Conservation (phyloP, 1,140 invertebrate species). For the Calycopis cecrops region DNA sequence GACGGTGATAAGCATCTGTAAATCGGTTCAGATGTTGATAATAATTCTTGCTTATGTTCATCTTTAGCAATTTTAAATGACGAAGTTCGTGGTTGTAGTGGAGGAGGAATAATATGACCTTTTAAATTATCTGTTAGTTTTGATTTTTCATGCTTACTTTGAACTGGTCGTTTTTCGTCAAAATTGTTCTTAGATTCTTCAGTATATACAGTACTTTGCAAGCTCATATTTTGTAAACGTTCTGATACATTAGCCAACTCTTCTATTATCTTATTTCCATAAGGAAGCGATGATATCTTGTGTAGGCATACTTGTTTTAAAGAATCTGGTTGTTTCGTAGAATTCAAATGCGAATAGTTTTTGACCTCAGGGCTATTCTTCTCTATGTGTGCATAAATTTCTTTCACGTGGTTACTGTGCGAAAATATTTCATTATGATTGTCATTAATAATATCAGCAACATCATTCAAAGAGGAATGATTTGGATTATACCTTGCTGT, state of each 20-base stretch:
- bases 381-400: slow-evolving; percentile 51
- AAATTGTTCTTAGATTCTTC: neutral
- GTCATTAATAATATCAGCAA: slow-evolving; percentile 61
- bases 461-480: slow-evolving; percentile 67
- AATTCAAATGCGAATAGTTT: slow-evolving; percentile 13
- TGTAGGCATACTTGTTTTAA: slow-evolving; percentile 77
- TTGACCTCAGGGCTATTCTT: slow-evolving; percentile 15
- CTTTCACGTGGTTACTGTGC: slow-evolving; percentile 55
- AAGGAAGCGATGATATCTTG: slow-evolving; percentile 79
- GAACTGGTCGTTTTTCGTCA: neutral
- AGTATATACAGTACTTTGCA: slow-evolving; percentile 18
- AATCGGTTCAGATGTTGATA: slow-evolving; percentile 77
- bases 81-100: slow-evolving; percentile 56
- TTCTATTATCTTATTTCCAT: slow-evolving; percentile 79
- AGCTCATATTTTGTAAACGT: slow-evolving; percentile 71
- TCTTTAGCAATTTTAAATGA: slow-evolving; percentile 59
- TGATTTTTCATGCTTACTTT: neutral
- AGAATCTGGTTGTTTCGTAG: slow-evolving; percentile 31
- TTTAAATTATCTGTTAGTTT: neutral
- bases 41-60: slow-evolving; percentile 72
- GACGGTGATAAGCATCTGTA: slow-evolving; percentile 83
- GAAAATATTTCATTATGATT: slow-evolving; percentile 30
- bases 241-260: slow-evolving; percentile 80
- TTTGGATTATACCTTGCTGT: slow-evolving; percentile 73
- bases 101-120: slow-evolving; percentile 38